phyloP scores from a whole-genome alignment of 2,888 invertebrate genomes.

The Tipula helvola region DNA sequence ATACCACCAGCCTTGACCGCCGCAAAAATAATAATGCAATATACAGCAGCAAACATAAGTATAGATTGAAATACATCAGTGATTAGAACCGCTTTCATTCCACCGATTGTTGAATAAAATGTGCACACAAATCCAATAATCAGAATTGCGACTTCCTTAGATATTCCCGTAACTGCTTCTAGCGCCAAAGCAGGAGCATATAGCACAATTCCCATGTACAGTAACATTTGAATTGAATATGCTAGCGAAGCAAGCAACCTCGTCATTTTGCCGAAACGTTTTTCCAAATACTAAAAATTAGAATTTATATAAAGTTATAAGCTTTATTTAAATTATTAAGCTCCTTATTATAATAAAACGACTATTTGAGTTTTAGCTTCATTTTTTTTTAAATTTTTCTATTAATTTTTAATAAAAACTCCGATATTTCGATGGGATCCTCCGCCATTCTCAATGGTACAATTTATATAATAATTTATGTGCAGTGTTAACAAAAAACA shows the following conservation, averaged over 20 bases:
- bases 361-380: no score
- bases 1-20: conserved; percentile 57
- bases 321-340: no score
- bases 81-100: conserved; percentile 82
- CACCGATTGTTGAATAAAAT: conserved; percentile 77
- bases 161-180: conserved; percentile 72
- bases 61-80: conserved; percentile 77
- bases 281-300: conserved; percentile 65
- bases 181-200: conserved; percentile 89
- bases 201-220: conserved; percentile 83
- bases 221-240: conserved; percentile 79
- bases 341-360: no score
- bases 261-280: conserved; percentile 65
- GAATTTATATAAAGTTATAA: background rate
- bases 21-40: conserved; percentile 64
- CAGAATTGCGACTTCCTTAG: conserved; percentile 57
- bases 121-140: conserved; percentile 67
- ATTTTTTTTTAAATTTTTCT: no score
- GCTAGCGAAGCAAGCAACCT: conserved; percentile 68
- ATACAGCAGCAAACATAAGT: conserved; percentile 74
- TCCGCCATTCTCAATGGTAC: no score
- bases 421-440: no score
- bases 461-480: no score
- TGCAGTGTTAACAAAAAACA: no score
- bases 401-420: no score